Conservation (phyloP, 2,113 vertebrate species). For the Serilophus lunatus region DNA sequence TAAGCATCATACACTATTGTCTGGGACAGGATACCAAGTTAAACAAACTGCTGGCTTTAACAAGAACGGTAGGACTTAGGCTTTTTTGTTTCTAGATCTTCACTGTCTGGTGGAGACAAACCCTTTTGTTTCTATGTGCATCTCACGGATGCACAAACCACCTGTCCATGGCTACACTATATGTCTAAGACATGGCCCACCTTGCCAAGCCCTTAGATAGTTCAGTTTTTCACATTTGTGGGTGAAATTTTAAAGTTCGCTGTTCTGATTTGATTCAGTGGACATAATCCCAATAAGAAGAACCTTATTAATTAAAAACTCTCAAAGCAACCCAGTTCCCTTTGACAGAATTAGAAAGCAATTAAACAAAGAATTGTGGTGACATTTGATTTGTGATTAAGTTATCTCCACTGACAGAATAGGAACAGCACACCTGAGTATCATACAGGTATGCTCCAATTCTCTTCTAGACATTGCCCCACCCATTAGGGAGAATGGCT, state of each 20-base stretch:
- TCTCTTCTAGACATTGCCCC: neutral
- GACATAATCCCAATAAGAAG: neutral
- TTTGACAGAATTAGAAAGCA: neutral
- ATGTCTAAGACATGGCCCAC: neutral
- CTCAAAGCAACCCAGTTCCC: neutral
- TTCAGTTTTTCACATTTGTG: neutral
- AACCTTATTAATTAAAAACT: neutral
- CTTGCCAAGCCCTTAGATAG: neutral
- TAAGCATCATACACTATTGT: neutral
- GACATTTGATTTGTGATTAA: neutral
- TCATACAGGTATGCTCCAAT: neutral
- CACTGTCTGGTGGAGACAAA: neutral
- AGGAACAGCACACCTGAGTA: neutral
- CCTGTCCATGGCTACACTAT: neutral
- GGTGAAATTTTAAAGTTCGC: neutral
- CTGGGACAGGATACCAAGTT: neutral
- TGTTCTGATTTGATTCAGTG: neutral
- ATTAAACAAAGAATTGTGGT: neutral
- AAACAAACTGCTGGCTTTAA: neutral
- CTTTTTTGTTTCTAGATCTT: neutral
- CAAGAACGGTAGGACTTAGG: neutral
- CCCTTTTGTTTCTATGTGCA: accelerated
- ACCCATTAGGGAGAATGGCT: accelerated
- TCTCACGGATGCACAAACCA: neutral
- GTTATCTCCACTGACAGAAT: neutral